These are phyloP conservation scores for Hoplostethus mediterraneus DNA, from an alignment of 2,797 vertebrate genomes.

Conservation along the genomic window DNA sequence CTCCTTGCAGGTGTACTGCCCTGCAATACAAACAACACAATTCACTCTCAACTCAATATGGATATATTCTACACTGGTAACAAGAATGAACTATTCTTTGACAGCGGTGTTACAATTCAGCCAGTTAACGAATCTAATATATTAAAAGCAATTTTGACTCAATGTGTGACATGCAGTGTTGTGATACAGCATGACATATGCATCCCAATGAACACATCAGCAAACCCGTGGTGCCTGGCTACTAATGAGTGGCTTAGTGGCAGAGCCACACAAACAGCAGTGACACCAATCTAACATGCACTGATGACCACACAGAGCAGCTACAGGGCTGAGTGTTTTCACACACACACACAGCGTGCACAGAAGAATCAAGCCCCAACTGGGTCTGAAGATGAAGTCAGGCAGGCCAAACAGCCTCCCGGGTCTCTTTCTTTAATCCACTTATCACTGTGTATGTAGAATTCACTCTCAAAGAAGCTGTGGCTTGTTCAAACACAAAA, in stretches of 20 bases:
- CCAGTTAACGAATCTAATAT: neutral
- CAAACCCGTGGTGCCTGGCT: slow-evolving; percentile 5
- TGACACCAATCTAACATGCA: slow-evolving; percentile 28
- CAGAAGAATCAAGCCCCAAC: slow-evolving; percentile 3
- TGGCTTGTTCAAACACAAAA: slow-evolving; percentile 32
- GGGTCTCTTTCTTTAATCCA: slow-evolving; percentile 36
- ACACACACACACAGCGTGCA: neutral
- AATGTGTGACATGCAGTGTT: neutral
- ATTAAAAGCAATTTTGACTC: neutral
- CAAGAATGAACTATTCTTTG: neutral
- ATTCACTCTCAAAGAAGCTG: slow-evolving; percentile 37
- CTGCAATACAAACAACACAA: slow-evolving; percentile 71
- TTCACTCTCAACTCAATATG: neutral
- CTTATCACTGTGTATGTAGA: slow-evolving; percentile 37
- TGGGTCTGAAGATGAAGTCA: neutral
- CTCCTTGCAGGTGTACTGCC: slow-evolving; percentile 95
- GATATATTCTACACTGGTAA: neutral
- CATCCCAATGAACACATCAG: slow-evolving; percentile 47
- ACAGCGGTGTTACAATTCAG: neutral
- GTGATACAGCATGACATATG: neutral
- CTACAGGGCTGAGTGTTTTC: neutral
- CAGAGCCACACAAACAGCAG: slow-evolving; percentile 23
- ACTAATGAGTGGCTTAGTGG: slow-evolving; percentile 8
- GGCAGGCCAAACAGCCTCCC: slow-evolving; percentile 10
- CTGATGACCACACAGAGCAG: slow-evolving; percentile 24